These are phyloP conservation scores for Scaptomyza reducta DNA, from an alignment of 2,888 invertebrate species.

Conservation along the genomic window DNA sequence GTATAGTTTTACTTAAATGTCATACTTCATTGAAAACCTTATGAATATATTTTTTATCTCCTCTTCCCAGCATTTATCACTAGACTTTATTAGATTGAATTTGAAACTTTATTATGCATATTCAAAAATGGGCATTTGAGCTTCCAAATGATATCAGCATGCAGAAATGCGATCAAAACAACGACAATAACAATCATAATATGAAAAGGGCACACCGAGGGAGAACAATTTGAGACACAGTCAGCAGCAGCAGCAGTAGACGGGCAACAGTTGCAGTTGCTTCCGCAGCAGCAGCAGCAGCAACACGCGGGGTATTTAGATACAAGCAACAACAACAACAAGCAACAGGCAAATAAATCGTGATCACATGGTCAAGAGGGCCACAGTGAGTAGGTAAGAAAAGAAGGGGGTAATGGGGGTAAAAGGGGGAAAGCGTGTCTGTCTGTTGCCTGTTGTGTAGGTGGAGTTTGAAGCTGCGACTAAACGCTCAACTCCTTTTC, in stretches of 20 bases:
- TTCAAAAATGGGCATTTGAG: constrained; percentile 30
- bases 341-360: constrained; percentile 77
- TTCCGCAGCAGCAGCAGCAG: constrained; percentile 58
- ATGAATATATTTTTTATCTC: no score
- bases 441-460: constrained; percentile 44
- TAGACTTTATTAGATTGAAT: constrained; percentile 10
- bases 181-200: constrained; percentile 30
- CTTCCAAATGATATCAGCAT: constrained; percentile 49
- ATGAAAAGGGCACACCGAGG: constrained; percentile 23
- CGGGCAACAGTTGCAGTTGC: constrained; percentile 64
- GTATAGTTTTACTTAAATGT: no score
- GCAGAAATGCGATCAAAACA: constrained; percentile 44
- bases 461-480: constrained; percentile 62
- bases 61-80: no score
- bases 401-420: not conserved
- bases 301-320: constrained; percentile 67
- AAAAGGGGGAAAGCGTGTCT: constrained; percentile 9
- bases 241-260: constrained; percentile 39
- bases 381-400: constrained; percentile 20
- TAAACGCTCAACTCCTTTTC: constrained; percentile 67
- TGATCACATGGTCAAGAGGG: constrained; percentile 82
- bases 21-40: no score
- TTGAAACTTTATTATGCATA: constrained; percentile 16
- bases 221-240: constrained; percentile 31
- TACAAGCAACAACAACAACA: constrained; percentile 60